Evolutionary conservation across 2,888 invertebrate genomes (phyloP), one percentile per base, ranked within the genome.

Genomic region (Barypeithes pellucidus): DNA sequence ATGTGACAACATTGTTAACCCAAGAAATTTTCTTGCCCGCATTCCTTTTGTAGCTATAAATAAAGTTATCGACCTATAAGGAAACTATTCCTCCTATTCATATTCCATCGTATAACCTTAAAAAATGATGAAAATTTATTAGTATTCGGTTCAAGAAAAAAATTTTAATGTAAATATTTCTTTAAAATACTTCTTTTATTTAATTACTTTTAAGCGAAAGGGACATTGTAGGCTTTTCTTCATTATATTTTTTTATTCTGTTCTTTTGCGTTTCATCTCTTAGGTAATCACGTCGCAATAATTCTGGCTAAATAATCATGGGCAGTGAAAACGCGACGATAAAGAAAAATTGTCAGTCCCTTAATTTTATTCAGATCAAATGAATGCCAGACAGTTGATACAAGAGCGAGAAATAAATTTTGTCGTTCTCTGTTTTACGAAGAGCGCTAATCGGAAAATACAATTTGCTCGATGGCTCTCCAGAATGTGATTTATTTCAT

Each of bases 341-440:
- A 50, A 1, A 50, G 50, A 24, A 0, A 20, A 22, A 24, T 24
- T 22, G 22, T 50, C 22, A 24, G 24, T 24, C 24, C 20, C 22
- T 22, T 50, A 50, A 50, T 50, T 50, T 50, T 22, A 20, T 50
- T 50, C 22, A 50, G 3, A 50, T 22, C 22, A 50, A 66, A 72
- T 50, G 52, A 61, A 54, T 67, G 66, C 61, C 60, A 41, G 52
- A 59, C 43, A 67, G 72, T 72, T 72, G 72, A 72, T 57, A 54
- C 45, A 24, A 33, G 14, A 29, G 29, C 50, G 61, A 52, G 67
- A 52, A 72, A 59, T 50, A 67, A 60, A 66, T 72, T 72, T 61
- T 66, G 52, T 61, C 60, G 52, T 57, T 72, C 67, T 72, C 66
- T 52, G 61, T 72, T 72, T 72, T 67, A 47, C 50, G 29, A 60